Conservation (phyloP, 2,113 vertebrate species). For the Himantopus leucocephalus region DNA sequence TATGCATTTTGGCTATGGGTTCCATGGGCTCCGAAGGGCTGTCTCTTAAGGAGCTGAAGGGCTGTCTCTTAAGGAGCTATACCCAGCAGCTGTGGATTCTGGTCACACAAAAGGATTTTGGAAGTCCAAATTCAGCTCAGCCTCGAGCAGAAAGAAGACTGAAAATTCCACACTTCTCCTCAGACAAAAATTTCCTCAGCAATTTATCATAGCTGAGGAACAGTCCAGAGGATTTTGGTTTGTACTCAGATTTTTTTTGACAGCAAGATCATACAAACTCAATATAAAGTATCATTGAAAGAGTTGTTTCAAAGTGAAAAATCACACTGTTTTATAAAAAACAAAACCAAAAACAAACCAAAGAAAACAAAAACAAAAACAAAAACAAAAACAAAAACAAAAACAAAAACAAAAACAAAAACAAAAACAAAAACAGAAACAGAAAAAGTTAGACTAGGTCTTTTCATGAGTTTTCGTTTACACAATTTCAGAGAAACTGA, state of each 20-base stretch:
- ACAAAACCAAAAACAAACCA: not conserved
- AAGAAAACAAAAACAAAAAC: not conserved
- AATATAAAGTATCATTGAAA: not conserved
- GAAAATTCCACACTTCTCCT: not conserved
- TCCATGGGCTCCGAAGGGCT: not conserved
- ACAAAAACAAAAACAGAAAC: too few relatives aligned
- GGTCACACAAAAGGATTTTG: not conserved
- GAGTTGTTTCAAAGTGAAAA: not conserved
- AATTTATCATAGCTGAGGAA: not conserved
- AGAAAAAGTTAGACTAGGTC: not conserved
- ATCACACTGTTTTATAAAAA: not conserved
- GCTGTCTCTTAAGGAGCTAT: not conserved
- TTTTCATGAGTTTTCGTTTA: not conserved
- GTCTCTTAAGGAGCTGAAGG: not conserved
- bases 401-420: not conserved
- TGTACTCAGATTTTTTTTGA: not conserved
- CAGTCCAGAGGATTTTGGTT: not conserved
- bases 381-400: too few relatives aligned
- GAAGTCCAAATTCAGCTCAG: not conserved
- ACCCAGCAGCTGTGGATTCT: not conserved
- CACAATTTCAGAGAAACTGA: not conserved
- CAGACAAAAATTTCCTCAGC: not conserved
- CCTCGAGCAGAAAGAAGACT: not conserved
- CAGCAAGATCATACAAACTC: not conserved
- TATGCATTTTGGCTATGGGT: not conserved